Conservation (phyloP, 2,888 invertebrate genomes). For the Orthosia incerta region DNA sequence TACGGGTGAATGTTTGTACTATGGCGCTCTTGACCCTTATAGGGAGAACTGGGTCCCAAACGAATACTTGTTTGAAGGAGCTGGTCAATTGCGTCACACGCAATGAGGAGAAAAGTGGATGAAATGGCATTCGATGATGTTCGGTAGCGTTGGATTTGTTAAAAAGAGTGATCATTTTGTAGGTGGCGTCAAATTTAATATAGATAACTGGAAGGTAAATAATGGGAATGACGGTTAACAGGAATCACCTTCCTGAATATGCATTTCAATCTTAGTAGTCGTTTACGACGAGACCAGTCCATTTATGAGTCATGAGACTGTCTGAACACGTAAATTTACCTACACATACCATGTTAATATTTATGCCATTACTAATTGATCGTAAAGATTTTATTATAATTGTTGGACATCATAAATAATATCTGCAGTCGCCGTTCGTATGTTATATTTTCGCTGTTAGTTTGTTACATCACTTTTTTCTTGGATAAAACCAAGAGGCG, state of each 20-base stretch:
- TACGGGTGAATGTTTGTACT: slow-evolving; percentile 59
- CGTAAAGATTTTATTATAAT: slow-evolving; percentile 34
- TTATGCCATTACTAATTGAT: slow-evolving; percentile 23
- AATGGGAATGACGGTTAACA: not conserved
- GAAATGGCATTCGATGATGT: not conserved
- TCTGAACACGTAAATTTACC: not conserved
- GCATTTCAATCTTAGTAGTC: not conserved
- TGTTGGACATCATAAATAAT: not conserved
- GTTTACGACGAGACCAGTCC: not conserved
- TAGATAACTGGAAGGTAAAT: not conserved
- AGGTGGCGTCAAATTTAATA: not conserved
- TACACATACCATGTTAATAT: not conserved
- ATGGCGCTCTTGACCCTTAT: slow-evolving; percentile 40
- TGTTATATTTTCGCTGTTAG: not conserved
- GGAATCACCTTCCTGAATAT: not conserved
- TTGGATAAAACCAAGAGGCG: not conserved
- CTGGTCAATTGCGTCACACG: slow-evolving; percentile 8
- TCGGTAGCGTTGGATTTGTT: not conserved
- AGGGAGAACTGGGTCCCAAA: slow-evolving; percentile 26
- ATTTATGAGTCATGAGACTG: slow-evolving; percentile 2
- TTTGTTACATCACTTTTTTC: not conserved
- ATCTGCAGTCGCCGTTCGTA: not conserved
- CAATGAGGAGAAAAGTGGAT: not conserved
- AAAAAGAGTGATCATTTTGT: not conserved
- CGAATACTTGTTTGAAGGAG: slow-evolving; percentile 40